Evolutionary conservation across 2,888 invertebrate genomes (phyloP).

Genomic region (Chaetoderma sp.): DNA sequence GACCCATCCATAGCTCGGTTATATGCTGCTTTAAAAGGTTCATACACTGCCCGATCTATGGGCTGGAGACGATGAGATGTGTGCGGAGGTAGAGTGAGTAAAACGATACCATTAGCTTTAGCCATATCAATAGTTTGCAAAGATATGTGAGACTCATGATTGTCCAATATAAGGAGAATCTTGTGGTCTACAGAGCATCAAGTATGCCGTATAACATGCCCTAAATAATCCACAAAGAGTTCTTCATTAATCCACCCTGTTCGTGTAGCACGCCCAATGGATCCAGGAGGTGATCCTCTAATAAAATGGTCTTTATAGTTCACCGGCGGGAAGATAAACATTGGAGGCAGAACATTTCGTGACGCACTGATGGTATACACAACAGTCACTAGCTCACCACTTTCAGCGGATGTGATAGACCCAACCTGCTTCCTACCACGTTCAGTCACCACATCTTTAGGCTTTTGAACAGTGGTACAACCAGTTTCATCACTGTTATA

Average conservation of each 20-base stretch:
- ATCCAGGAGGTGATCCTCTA: conserved; percentile 11
- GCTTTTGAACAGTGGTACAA: conserved; percentile 33
- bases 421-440: conserved; percentile 33
- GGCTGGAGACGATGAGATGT: conserved; percentile 33
- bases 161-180: conserved; percentile 25
- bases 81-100: conserved; percentile 36
- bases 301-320: conserved; percentile 23
- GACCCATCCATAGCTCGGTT: conserved; percentile 59
- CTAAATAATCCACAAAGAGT: conserved; percentile 10
- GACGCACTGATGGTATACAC: conserved; percentile 26
- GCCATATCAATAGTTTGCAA: conserved; percentile 17
- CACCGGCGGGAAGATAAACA: conserved; percentile 25
- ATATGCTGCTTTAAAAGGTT: conserved; percentile 54
- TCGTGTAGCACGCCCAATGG: conserved; percentile 10
- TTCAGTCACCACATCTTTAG: conserved; percentile 15
- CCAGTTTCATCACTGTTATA: conserved; percentile 41
- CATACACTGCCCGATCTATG: conserved; percentile 48
- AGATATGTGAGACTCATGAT: conserved; percentile 23
- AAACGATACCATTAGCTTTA: conserved; percentile 29
- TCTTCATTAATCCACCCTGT: conserved; percentile 22
- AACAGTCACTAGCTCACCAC: conserved; percentile 32
- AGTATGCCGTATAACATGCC: conserved; percentile 16
- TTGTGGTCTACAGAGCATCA: conserved; percentile 10
- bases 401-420: conserved; percentile 27
- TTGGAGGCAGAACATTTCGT: conserved; percentile 23